Evolutionary conservation across 2,797 vertebrate species (phyloP), one percentile per base, ranked within the genome.

Genomic region (Menidia menidia): DNA sequence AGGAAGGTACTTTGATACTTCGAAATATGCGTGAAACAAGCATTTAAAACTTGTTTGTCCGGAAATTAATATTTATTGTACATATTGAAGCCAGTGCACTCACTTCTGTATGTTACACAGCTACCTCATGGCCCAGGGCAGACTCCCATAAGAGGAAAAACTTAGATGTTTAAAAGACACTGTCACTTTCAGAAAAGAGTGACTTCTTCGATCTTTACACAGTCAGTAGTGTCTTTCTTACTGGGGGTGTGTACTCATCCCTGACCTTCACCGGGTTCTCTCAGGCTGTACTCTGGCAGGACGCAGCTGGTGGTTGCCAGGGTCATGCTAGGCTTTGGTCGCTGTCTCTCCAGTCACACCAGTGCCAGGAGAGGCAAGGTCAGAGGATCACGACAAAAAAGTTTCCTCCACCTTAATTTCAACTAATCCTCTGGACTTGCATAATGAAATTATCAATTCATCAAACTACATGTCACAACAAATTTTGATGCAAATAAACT

Each of bases 311-410:
- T 68, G 41, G 78, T 82, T 88, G 90, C 89, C 91, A 89, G 91
- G 84, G 81, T 88, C 91, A 90, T 71, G 85, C 88, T 81, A 88
- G 77, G 90, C 86, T 55, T 83, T 90, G 87, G 89, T 89, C 81
- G 71, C 80, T 81, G 77, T 82, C 80, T 72, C 80, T 88, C 77
- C 80, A 71, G 72, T 81, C 75, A 60, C 82, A 68, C 84, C 79
- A 68, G 68, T 58, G 60, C 80, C 88, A 87, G 82, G 48, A 75
- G 70, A 67, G 60, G 61, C 87, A 90, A 91, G 90, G 90, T 92
- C 90, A 84, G 71, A 80, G 68, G 30, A 73, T 74, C 62, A 56
- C 39, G 63, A 59, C 57, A 50, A 69, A 59, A 35, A 68, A 67
- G 18, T 58, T 42, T 73, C 57, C 69, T 52, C 15, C 9, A 33